Evolutionary conservation across 2,888 invertebrate species (phyloP), one percentile per base, ranked within the genome.

Genomic region (Heliconius cydno): DNA sequence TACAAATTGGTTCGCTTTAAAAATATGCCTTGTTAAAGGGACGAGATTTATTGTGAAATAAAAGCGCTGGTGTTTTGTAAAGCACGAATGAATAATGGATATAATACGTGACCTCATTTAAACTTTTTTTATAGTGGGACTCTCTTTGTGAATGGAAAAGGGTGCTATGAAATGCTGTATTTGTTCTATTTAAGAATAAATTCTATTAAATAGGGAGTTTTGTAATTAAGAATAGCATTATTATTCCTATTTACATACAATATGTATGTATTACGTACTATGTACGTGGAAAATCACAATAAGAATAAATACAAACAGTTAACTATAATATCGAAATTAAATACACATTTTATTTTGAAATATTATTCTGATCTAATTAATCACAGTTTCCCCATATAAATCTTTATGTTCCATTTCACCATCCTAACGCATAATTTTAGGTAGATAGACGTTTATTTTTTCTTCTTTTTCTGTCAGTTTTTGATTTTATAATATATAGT

Each of bases 31-130:
- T 38, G 68, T 71, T 15, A 67, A 66, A 71, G 60, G 65, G 52
- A 70, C 22, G 67, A 73, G 46, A 79, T 80, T 72, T 78, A 72
- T 78, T 52, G 66, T 75, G 65, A 76, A 76, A 72, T 60, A 28
- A 63, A 75, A 70, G n/a, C 57, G 80, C 68, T 78, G 73, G 71
- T 77, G 68, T 81, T 79, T 78, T 78, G 72, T 75, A 68, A 72
- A 79, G 66, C 66, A 30, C n/a, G 63, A 76, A 78, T 82, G 76
- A 79, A 79, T 81, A 78, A 79, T 79, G 77, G 52, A 73, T 74
- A n/a, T 74, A 73, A 72, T 63, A 75, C 79, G 81, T 82, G 81
- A 79, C 82, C 82, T 78, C 73, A 66, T 79, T 82, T 76, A 38
- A 60, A 30, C 66, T 73, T 76, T 78, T 28, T 78, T 75, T 70